phyloP scores from a whole-genome alignment of 2,888 invertebrate species.

The Eilema depressum region DNA sequence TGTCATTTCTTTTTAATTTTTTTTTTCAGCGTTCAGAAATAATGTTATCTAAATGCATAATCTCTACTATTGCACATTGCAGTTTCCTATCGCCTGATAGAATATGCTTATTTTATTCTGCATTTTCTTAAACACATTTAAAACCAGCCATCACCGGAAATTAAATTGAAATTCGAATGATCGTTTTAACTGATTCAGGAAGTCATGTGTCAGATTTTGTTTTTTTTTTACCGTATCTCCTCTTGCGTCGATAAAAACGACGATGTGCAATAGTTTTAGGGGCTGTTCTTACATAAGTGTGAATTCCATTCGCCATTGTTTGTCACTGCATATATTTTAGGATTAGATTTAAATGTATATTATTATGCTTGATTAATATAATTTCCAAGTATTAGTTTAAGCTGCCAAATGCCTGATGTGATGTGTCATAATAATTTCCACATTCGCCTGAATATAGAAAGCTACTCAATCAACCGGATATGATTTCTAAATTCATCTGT shows the following conservation, averaged over 20 bases:
- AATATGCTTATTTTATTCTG: not conserved
- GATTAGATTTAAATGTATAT: conserved; percentile 39
- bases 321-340: conserved; percentile 61
- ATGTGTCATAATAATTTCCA: not conserved
- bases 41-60: not conserved
- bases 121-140: not conserved
- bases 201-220: not conserved
- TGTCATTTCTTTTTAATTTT: no score
- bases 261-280: not conserved
- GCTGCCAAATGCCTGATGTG: conserved; percentile 4
- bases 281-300: conserved; percentile 54
- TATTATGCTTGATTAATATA: conserved; percentile 21
- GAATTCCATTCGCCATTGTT: conserved; percentile 74
- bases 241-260: not conserved
- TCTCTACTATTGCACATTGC: not conserved
- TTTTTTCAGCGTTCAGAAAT: not conserved
- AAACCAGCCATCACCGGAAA: not conserved
- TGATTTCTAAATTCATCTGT: no score
- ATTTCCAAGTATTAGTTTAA: conserved; percentile 12
- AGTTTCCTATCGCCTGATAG: not conserved
- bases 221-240: no score
- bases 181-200: not conserved
- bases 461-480: not conserved
- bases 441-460: not conserved
- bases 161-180: not conserved